Conservation (phyloP, 2,888 invertebrate genomes). For the Anagyrus pseudococci region DNA sequence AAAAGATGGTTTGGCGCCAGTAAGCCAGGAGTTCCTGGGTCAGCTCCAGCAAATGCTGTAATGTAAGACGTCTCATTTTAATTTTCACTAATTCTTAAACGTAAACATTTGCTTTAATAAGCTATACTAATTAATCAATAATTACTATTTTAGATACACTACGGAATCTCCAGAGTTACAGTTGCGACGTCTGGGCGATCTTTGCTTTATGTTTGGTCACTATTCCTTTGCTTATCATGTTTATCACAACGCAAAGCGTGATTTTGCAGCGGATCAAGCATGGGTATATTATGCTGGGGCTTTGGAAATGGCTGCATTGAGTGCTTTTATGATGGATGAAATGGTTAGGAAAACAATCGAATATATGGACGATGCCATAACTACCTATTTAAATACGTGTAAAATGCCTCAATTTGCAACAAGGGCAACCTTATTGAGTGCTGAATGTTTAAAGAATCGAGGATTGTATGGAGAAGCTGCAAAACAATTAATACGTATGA, state of each 20-base stretch:
- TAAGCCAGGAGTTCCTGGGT: conserved; percentile 75
- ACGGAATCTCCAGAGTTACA: conserved; percentile 90
- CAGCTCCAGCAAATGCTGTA: conserved; percentile 77
- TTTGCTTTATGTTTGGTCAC: conserved; percentile 95
- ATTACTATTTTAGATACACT: conserved; percentile 69
- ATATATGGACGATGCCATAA: conserved; percentile 95
- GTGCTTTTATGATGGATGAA: conserved; percentile 88
- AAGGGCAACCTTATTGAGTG: conserved; percentile 86
- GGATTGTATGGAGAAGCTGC: conserved; percentile 91
- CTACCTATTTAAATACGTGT: conserved; percentile 89
- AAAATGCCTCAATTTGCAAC: conserved; percentile 92
- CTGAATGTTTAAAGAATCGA: conserved; percentile 83
- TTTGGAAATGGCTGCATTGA: conserved; percentile 93
- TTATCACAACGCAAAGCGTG: conserved; percentile 96
- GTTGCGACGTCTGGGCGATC: conserved; percentile 88
- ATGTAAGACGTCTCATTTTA: conserved; percentile 70
- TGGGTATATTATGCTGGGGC: conserved; percentile 98
- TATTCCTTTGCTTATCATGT: conserved; percentile 91
- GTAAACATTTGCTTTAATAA: neutral
- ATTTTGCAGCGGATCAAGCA: conserved; percentile 95
- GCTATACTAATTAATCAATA: neutral
- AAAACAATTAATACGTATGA: conserved; percentile 92
- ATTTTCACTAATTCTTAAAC: neutral
- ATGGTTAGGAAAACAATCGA: conserved; percentile 79
- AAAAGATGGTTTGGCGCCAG: conserved; percentile 94